Evolutionary conservation across 2,888 invertebrate genomes (phyloP), one percentile per base, ranked within the genome.

Genomic region (Dicyrtomina minuta): DNA sequence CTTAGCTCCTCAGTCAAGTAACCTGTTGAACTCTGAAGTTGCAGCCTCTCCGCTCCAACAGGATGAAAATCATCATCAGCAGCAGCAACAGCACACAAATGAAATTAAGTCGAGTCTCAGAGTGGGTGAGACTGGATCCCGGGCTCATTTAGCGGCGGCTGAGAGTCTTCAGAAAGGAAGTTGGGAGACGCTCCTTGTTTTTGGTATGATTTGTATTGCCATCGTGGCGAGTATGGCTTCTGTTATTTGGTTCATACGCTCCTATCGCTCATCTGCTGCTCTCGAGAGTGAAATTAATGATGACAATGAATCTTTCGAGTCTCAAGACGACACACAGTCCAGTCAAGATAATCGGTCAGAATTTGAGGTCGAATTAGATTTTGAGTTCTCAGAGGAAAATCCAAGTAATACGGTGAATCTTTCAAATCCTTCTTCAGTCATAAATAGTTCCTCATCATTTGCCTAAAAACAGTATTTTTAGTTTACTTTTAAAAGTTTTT

Each of bases 331-430:
- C 17, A 70, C 72, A 13, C 67, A 68, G 5, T 72, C 68, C 27
- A 75, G 71, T 66, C 51, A 67, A n/a, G 76, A 78, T 46, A 75
- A 71, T n/a, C 56, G 72, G 22, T 76, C 75, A 13, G 78, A 78
- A 58, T 68, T 72, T n/a, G 78, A 78, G 56, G 77, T 78, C 0
- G 78, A 78, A 61, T 68, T 78, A 10, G 78, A 78, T 66, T 78
- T 78, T 64, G 78, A 78, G 69, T 78, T 78, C 66, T 78, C 78
- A n/a, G 78, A 78, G 71, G 78, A 78, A 41, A 69, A 71, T 22
- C 20, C 6, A 8, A 58, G 41, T 58, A 39, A n/a, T 8, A n/a
- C 33, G 26, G 33, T 33, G 33, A 33, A 33, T 33, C 20, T 10
- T 33, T 24, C 66, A 17, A 24, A 22, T n/a, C 62, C 62, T 5